Base-by-base conservation (phyloP, 2,113 vertebrate genomes). In the Dermatemys mawii region DNA sequence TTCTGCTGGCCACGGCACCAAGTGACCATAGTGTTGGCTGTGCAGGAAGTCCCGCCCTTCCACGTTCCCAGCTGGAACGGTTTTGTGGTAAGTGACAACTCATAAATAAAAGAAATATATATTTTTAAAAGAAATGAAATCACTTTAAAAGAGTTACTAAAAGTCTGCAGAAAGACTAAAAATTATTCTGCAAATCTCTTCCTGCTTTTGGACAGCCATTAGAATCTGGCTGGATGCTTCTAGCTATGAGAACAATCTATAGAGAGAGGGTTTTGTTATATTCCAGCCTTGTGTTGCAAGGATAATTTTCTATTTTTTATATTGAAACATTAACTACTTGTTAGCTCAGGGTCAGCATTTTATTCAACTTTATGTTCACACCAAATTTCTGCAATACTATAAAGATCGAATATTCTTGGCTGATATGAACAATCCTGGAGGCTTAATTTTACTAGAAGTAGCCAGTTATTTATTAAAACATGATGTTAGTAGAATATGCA, bases 391-490 rank as follows among this genome's bases (percentile, higher is more conserved):
- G 92, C 87, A 96, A 94, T 97, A 96, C 85, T 98, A 88, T 97
- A 95, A 98, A 97, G 94, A 94, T 9, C 10, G 91, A 97, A 88
- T 97, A 94, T 97, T 91, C 96, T 96, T 97, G 97, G 92, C 97
- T 98, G 96, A 97, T 97, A 97, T 97, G 96, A 98, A 97, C 96
- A 97, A 96, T 97, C 91, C 93, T 94, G 85, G 93, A 97, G 96
- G 97, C 95, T 97, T 97, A 97, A 97, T 97, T 97, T 98, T 97
- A 97, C 97, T 97, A 97, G 98, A 98, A 97, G 96, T 97, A 98
- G 97, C 97, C 97, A 96, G 97, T 98, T 98, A 98, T 98, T 98
- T 98, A 98, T 98, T 98, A 98, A 98, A 98, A 97, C 97, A 95
- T 84, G 93, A 96, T 98, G 96, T 97, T 97, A 97, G 97, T 97